Percentiles rank a stretch among this genome's conserved stretches.
These are phyloP conservation scores for Antheraea pernyi DNA, from an alignment of 1,140 invertebrate genomes.

Conservation along the genomic window DNA sequence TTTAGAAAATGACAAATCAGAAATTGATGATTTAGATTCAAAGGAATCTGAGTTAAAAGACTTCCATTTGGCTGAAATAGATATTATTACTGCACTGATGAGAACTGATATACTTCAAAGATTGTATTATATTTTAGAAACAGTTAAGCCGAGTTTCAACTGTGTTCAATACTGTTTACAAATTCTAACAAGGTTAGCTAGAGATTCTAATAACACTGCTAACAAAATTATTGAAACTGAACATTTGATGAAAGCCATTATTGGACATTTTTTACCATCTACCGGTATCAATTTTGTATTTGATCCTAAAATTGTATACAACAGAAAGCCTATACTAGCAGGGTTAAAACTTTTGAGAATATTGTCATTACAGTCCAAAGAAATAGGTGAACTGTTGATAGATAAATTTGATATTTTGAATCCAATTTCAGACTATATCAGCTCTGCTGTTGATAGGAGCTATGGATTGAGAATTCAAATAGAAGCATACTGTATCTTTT, in stretches of 20 bases:
- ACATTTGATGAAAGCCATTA: conserved; percentile 80
- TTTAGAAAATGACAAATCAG: conserved; percentile 77
- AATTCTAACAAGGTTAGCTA: conserved; percentile 84
- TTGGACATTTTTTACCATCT: conserved; percentile 81
- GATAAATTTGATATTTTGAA: conserved; percentile 74
- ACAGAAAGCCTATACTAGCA: conserved; percentile 70
- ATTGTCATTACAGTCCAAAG: conserved; percentile 67
- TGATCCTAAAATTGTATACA: conserved; percentile 54
- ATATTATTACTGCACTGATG: conserved; percentile 86
- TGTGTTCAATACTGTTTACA: conserved; percentile 85
- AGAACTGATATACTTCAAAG: conserved; percentile 88
- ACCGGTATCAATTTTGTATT: conserved; percentile 56
- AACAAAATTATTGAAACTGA: conserved; percentile 80
- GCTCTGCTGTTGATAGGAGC: conserved; percentile 69
- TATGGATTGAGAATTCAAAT: conserved; percentile 80
- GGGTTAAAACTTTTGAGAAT: conserved; percentile 79
- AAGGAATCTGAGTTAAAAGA: conserved; percentile 88
- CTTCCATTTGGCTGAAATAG: conserved; percentile 88
- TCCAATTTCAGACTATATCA: conserved; percentile 72
- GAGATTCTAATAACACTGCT: conserved; percentile 83
- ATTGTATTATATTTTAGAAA: conserved; percentile 86
- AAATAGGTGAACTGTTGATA: conserved; percentile 54
- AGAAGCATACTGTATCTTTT: conserved; percentile 78
- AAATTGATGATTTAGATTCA: conserved; percentile 80
- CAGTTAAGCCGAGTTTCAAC: conserved; percentile 82